Percentiles rank a stretch among this genome's conserved stretches.
Conservation (phyloP, 64 coral and sea anemone genomes). For the Montipora sp. region DNA sequence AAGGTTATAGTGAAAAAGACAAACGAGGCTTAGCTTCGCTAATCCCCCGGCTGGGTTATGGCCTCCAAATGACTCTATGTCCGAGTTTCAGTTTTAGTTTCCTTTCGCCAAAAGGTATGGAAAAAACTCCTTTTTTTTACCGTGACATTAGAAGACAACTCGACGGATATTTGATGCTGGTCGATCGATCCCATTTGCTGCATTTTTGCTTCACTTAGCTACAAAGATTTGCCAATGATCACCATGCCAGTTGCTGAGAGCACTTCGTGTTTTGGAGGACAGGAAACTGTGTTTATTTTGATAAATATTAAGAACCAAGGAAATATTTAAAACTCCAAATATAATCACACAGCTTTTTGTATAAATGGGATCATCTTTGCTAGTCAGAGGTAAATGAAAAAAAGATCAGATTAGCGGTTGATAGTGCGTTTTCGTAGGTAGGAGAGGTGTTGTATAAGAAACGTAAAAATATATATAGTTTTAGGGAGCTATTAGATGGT, state of each 20-base stretch:
- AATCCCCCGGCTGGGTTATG: too few relatives aligned
- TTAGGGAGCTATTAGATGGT: too few relatives aligned
- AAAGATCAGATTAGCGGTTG: too few relatives aligned
- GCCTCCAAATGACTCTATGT: too few relatives aligned
- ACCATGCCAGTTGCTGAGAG: slow-evolving; percentile 8
- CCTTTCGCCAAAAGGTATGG: not conserved
- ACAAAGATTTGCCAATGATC: not conserved
- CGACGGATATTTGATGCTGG: slow-evolving; percentile 13
- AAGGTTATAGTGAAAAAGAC: too few relatives aligned
- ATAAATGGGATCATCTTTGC: not conserved
- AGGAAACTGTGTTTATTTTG: not conserved
- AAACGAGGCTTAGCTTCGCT: too few relatives aligned
- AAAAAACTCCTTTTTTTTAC: not conserved
- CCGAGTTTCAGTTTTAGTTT: too few relatives aligned
- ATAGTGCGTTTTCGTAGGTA: too few relatives aligned
- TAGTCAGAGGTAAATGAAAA: too few relatives aligned
- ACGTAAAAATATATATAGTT: too few relatives aligned
- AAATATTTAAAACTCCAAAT: not conserved
- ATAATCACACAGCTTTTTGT: not conserved
- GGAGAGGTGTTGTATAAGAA: too few relatives aligned
- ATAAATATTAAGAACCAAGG: not conserved
- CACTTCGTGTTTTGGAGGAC: not conserved
- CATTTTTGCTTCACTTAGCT: not conserved
- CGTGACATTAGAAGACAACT: not conserved
- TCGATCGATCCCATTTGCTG: too few relatives aligned